These are phyloP conservation scores for Phyllotis vaccarum DNA, from an alignment of 2,797 vertebrate species.

Conservation along the genomic window DNA sequence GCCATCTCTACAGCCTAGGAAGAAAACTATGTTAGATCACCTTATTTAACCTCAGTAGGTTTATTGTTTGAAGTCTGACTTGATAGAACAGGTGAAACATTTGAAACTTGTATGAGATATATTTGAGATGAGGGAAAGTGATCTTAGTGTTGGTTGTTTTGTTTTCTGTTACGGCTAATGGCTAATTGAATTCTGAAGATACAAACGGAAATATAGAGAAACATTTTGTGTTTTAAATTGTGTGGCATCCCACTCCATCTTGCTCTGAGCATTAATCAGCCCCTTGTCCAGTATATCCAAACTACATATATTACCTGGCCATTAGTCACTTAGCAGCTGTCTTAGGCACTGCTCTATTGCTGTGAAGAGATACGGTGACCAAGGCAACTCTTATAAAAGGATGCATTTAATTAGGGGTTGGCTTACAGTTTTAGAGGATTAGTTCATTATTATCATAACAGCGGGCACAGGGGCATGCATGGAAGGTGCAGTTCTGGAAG, in stretches of 20 bases:
- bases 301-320: neutral
- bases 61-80: slow-evolving; percentile 33
- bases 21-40: neutral
- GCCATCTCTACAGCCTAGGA: too few species aligned
- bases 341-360: neutral
- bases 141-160: neutral
- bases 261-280: neutral
- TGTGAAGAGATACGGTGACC: neutral
- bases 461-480: neutral
- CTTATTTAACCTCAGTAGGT: neutral
- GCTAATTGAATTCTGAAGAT: neutral
- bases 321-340: neutral
- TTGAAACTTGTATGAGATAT: neutral
- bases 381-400: neutral
- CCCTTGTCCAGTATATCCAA: neutral
- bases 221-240: neutral
- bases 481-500: neutral
- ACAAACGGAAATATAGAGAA: neutral
- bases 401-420: neutral
- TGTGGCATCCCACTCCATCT: neutral
- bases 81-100: slow-evolving; percentile 7
- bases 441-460: neutral
- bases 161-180: neutral
- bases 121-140: neutral
- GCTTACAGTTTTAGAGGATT: neutral